Base-by-base conservation (phyloP, 2,113 vertebrate species). In the Sebastes fasciatus region DNA sequence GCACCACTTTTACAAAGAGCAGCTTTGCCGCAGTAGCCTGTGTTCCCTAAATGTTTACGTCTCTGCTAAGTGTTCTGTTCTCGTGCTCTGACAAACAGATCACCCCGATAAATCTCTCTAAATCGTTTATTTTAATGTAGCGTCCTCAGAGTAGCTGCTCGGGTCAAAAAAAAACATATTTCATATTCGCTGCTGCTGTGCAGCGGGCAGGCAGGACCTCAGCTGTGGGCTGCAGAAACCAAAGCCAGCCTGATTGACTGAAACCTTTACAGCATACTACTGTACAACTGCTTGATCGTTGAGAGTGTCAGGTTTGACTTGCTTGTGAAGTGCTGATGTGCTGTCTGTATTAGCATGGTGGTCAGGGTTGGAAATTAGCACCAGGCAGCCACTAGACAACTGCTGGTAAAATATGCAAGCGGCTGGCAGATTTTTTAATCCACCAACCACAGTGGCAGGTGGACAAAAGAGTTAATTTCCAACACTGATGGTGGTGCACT, bases 331-430 rank as follows among this genome's bases (percentile, higher is more conserved):
- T 19, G 58, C n/a, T 46, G 55, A 65, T 69, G 16, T 76, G 23
- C 70, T 54, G 52, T 83, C 51, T 69, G 14, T 78, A 11, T 73
- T 9, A 43, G 82, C 82, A 84, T 75, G 74, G 46, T 62, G 48
- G 51, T 69, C 58, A 42, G 26, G 26, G 26, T 26, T 26, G 26
- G 26, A 26, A 26, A 26, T 26, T 26, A 26, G 26, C 26, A 26
- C 26, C 26, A 26, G 26, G 26, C 3, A 26, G 26, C 26, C 26
- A 26, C 26, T 26, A 26, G 26, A 26, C 2, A 26, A 26, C 3
- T 26, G 26, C 26, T 26, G 26, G 26, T 26, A 26, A 26, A 26
- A 26, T 26, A 26, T 26, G 26, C 26, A 26, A 26, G 26, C 26
- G 2, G 26, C 26, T 26, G 26, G 2, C 2, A 26, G 26, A 26